A percentile compares a stretch with the other conserved stretches of the same genome.
phyloP scores from a whole-genome alignment of 1,140 invertebrate species.

The Bombus balteatus region DNA sequence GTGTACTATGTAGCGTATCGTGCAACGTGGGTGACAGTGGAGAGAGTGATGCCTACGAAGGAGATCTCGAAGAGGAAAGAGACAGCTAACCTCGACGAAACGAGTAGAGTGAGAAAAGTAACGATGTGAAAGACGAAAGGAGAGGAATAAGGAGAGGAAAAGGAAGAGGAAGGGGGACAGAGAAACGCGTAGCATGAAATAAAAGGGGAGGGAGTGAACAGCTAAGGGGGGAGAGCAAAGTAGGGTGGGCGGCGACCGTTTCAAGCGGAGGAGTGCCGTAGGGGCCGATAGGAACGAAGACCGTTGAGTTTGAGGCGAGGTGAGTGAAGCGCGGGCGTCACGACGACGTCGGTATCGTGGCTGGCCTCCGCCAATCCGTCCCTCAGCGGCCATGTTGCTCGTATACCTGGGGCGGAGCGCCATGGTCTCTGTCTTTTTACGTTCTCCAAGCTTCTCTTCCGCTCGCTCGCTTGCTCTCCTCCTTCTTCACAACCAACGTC shows the following conservation, averaged over 20 bases:
- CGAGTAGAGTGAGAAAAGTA: not conserved
- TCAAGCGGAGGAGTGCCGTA: slow-evolving; percentile 69
- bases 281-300: slow-evolving; percentile 62
- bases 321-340: slow-evolving; percentile 82
- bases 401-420: slow-evolving; percentile 81
- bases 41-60: not conserved
- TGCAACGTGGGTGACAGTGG: slow-evolving; percentile 1
- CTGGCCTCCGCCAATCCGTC: slow-evolving; percentile 81
- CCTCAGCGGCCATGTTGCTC: slow-evolving; percentile 82
- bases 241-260: slow-evolving; percentile 72
- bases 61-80: too few species aligned
- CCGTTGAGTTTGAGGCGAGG: slow-evolving; percentile 65
- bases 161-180: not conserved
- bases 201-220: slow-evolving; percentile 18
- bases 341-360: slow-evolving; percentile 78
- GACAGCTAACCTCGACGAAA: too few species aligned
- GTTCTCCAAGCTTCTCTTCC: slow-evolving; percentile 40
- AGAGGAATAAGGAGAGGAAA: not conserved
- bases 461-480: slow-evolving; percentile 15
- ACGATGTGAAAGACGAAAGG: not conserved
- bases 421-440: slow-evolving; percentile 38
- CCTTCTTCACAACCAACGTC: slow-evolving; percentile 29
- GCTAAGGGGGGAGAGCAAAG: slow-evolving; percentile 45
- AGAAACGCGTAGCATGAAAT: not conserved
- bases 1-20: not conserved